Evolutionary conservation across 2,888 invertebrate species (phyloP).

Genomic region (Cotesia congregata): DNA sequence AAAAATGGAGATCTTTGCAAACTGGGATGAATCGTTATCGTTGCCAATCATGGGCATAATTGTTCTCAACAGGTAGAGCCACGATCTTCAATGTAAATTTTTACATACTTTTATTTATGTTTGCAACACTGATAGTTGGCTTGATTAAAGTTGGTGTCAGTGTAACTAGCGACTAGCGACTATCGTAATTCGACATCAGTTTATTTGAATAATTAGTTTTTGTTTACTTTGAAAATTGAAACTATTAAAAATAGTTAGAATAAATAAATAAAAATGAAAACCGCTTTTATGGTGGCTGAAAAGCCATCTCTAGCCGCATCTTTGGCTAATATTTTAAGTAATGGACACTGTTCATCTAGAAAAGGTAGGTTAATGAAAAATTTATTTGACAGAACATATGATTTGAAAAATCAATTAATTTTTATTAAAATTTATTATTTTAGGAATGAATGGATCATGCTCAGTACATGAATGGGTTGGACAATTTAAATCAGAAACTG

Average conservation of each 20-base stretch:
- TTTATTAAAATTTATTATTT: conserved; percentile 8
- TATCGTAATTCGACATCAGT: background rate
- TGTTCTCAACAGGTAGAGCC: too few relatives aligned
- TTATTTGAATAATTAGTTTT: background rate
- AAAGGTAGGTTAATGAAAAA: conserved; percentile 76
- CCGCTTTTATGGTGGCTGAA: conserved; percentile 97
- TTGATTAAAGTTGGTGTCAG: too few relatives aligned
- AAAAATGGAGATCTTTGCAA: too few relatives aligned
- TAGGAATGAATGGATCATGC: conserved; percentile 91
- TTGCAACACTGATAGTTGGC: too few relatives aligned
- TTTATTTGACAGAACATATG: background rate
- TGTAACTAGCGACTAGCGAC: too few relatives aligned
- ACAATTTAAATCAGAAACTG: conserved; percentile 80
- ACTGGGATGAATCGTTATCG: too few relatives aligned
- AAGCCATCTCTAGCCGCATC: conserved; percentile 98
- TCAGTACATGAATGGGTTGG: conserved; percentile 96
- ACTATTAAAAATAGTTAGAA: background rate
- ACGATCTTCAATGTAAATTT: too few relatives aligned
- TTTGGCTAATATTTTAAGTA: conserved; percentile 92
- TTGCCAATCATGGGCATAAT: too few relatives aligned
- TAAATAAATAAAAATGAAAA: conserved; percentile 76
- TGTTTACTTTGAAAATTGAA: background rate
- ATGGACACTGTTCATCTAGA: conserved; percentile 81
- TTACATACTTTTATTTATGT: too few relatives aligned
- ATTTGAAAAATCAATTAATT: conserved; percentile 1